phyloP scores from a whole-genome alignment of 2,113 vertebrate species.

The Pipa parva region DNA sequence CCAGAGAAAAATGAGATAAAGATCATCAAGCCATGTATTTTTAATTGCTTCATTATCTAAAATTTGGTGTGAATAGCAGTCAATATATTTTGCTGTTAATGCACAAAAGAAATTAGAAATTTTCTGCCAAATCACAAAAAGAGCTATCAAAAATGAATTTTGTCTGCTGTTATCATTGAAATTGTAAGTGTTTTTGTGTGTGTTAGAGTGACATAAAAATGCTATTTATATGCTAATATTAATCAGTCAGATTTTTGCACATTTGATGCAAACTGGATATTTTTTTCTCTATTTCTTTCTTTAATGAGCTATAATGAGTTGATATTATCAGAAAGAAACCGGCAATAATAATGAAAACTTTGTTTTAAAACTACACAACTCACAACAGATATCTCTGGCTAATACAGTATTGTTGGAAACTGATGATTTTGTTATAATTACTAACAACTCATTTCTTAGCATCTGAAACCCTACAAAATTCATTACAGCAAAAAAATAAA shows the following conservation, averaged over 20 bases:
- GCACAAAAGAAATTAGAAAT: constrained; percentile 65
- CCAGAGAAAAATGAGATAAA: constrained; percentile 73
- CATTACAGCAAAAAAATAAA: no score
- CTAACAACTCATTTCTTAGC: no score
- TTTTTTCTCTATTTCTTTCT: constrained; percentile 53
- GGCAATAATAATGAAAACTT: constrained; percentile 46
- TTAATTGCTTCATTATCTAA: constrained; percentile 82
- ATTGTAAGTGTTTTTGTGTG: constrained; percentile 74
- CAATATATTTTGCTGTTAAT: constrained; percentile 71
- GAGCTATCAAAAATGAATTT: constrained; percentile 84
- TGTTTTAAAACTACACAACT: no score
- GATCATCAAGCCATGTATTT: constrained; percentile 78
- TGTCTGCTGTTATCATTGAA: constrained; percentile 72
- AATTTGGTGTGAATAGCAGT: constrained; percentile 71
- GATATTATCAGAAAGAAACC: no score
- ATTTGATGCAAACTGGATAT: constrained; percentile 71
- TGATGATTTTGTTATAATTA: no score
- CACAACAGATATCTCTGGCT: no score
- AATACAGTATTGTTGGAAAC: no score
- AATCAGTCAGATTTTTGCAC: constrained; percentile 62
- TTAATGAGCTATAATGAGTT: constrained; percentile 70
- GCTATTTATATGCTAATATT: constrained; percentile 82
- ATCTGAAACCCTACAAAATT: no score
- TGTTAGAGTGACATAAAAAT: constrained; percentile 67
- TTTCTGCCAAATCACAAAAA: constrained; percentile 77